Evolutionary conservation across 2,797 vertebrate species (phyloP).

Genomic region (Tauraco hartlaubi): DNA sequence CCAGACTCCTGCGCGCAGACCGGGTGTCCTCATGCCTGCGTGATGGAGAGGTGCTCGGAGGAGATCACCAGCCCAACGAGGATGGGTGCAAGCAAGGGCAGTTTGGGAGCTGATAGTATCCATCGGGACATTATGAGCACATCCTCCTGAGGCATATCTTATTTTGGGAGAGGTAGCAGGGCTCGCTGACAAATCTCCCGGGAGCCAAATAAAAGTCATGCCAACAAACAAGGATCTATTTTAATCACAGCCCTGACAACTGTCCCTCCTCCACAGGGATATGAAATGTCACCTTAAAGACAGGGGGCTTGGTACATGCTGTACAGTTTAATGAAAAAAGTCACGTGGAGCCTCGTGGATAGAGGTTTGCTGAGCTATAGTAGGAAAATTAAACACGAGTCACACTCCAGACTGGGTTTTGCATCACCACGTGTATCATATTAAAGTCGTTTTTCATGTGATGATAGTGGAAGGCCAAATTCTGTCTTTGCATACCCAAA

Average conservation of each 20-base stretch:
- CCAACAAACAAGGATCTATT: conserved; percentile 50
- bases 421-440: not conserved
- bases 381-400: not conserved
- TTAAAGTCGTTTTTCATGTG: not conserved
- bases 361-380: not conserved
- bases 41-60: accelerated
- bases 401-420: not conserved
- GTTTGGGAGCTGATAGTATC: not conserved
- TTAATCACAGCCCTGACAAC: conserved; percentile 29
- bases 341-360: not conserved
- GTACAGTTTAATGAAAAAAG: conserved; percentile 37
- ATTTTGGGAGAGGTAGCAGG: not conserved
- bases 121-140: not conserved
- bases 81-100: not conserved
- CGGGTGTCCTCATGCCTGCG: not conserved
- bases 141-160: not conserved
- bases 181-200: not conserved
- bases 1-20: not conserved
- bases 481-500: not conserved
- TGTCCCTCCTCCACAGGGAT: not conserved
- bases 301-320: conserved; percentile 44
- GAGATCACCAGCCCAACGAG: accelerated
- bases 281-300: conserved; percentile 51
- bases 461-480: not conserved
- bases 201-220: not conserved